Evolutionary conservation across 1,140 invertebrate species (phyloP), one percentile per base, ranked within the genome.

Genomic region (Eubasilissa regina): DNA sequence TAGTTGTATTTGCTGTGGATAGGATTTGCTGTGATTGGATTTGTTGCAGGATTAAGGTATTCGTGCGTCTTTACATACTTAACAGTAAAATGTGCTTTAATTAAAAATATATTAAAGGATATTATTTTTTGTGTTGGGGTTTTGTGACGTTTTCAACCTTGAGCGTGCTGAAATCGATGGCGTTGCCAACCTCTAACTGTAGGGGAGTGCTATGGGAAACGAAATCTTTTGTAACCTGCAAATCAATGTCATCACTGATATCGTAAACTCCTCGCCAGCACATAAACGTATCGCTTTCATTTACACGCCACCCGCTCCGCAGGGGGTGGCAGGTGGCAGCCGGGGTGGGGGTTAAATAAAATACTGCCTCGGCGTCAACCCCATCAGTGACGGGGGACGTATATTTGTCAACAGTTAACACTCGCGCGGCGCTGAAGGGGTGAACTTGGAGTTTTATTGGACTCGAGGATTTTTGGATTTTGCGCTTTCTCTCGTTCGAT

Each of bases 391-490:
- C 60, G 12, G 19, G 60, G 60, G 60, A 62, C 60, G 60, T 11
- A 62, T 62, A 62, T 62, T 25, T 62, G 60, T 62, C 60, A 62
- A 62, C 60, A 62, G 60, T 62, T 62, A 62, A 13, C 19, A 13
- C 25, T 19, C 25, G 13, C 9, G 10, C 35, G 60, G 25, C 60
- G n/a, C 19, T 62, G 13, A 43, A 35, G 13, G 60, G 60, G 60
- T 35, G 60, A 62, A 62, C 13, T 19, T 11, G 8, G 19, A 43
- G 10, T 10, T 21, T 62, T 62, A 43, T 43, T 21, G 13, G 60
- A 25, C 13, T 62, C 60, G 60, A 62, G 13, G 19, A 9, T n/a
- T 19, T 21, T 21, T 13, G 60, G 60, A 62, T 62, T 62, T 62
- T 11, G 60, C 11, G 13, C 0, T 11, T 6, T 25, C 60, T 25